Percentiles rank a stretch among this genome's conserved stretches.
Conservation (phyloP, 1,140 invertebrate genomes). For the Heliconius melpomene region DNA sequence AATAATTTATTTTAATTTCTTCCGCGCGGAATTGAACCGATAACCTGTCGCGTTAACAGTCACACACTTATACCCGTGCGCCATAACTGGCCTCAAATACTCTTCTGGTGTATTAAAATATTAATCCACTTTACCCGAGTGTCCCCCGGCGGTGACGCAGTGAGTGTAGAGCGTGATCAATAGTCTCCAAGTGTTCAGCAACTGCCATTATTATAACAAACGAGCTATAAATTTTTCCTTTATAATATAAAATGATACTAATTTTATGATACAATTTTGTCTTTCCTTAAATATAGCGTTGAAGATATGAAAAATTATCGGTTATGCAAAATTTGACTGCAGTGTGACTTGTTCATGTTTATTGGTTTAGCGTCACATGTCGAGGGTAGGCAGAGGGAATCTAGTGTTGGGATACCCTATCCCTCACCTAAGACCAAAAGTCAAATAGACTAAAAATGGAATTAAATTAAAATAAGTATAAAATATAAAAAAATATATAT, state of each 20-base stretch:
- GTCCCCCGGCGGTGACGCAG: neutral
- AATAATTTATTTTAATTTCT: too few species aligned
- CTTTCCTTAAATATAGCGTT: neutral
- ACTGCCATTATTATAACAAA: constrained; percentile 14
- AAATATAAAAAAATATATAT: neutral
- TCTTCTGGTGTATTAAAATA: too few species aligned
- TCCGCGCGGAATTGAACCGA: too few species aligned
- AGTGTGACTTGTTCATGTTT: neutral
- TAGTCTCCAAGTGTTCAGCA: neutral
- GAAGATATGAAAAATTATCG: neutral
- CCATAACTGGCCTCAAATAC: too few species aligned
- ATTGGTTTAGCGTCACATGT: too few species aligned
- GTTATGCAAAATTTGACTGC: neutral
- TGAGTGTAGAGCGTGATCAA: neutral
- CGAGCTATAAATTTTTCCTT: constrained; percentile 4
- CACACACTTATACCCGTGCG: too few species aligned
- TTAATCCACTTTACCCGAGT: neutral
- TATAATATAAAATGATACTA: constrained; percentile 2
- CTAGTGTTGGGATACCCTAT: too few species aligned
- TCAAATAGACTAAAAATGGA: too few species aligned
- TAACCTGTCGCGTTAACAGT: too few species aligned
- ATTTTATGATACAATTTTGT: constrained; percentile 15
- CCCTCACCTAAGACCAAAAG: too few species aligned
- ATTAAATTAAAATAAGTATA: too few species aligned
- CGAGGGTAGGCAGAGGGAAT: neutral